Percentiles rank a stretch among this genome's conserved stretches.
These are phyloP conservation scores for Drosophila acutilabella DNA, from an alignment of 2,888 invertebrate species.

Conservation along the genomic window DNA sequence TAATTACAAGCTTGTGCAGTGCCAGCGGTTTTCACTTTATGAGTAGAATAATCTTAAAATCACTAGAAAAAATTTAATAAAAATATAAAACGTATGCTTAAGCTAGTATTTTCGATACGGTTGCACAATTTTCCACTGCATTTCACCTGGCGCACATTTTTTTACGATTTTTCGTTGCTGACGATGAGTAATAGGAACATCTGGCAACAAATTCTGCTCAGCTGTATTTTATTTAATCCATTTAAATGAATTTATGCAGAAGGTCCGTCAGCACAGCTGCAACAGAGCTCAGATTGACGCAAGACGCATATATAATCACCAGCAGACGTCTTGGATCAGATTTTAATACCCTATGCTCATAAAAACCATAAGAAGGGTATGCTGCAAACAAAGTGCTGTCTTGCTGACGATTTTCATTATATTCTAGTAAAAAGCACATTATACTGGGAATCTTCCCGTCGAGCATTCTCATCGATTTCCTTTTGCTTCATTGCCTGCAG, in stretches of 20 bases:
- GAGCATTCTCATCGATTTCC: not conserved
- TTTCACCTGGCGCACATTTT: constrained; percentile 27
- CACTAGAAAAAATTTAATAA: constrained; percentile 3
- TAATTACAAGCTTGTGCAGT: constrained; percentile 36
- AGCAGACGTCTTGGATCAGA: constrained; percentile 20
- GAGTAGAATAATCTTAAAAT: constrained; percentile 12
- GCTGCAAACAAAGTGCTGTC: not conserved
- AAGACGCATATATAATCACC: constrained; percentile 34
- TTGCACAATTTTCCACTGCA: constrained; percentile 48
- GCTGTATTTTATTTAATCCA: constrained; percentile 58
- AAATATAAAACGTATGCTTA: not conserved
- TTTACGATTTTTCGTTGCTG: constrained; percentile 5
- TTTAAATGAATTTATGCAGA: constrained; percentile 46
- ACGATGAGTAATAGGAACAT: constrained; percentile 33
- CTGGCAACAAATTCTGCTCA: constrained; percentile 19
- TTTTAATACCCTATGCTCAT: constrained; percentile 10
- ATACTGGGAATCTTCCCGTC: not conserved
- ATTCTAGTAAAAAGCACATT: not conserved
- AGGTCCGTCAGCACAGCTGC: constrained; percentile 32
- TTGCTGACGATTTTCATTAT: not conserved
- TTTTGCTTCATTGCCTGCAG: constrained; percentile 21
- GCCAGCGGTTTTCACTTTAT: constrained; percentile 10
- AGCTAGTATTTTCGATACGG: constrained; percentile 16
- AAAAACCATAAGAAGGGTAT: not conserved
- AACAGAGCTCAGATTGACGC: constrained; percentile 21